These are phyloP conservation scores for Poicephalus meyeri DNA, from an alignment of 2,113 vertebrate genomes.

Conservation along the genomic window DNA sequence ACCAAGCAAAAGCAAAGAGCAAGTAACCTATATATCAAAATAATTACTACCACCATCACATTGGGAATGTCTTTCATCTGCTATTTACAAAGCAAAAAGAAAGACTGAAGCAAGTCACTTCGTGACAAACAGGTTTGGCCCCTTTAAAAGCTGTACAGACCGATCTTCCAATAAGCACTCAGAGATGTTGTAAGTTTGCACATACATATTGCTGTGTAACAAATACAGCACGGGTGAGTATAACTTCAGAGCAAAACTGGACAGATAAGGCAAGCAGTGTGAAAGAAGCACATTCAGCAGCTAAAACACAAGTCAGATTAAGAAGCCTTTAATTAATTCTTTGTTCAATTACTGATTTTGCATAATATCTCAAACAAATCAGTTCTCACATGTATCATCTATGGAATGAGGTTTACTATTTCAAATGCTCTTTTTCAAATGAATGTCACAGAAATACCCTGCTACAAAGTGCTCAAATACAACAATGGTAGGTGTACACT, in stretches of 20 bases:
- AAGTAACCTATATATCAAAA: not conserved
- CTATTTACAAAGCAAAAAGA: not conserved
- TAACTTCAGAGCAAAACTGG: not conserved
- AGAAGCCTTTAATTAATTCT: not conserved
- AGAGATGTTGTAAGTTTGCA: not conserved
- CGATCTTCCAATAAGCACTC: not conserved
- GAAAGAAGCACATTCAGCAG: not conserved
- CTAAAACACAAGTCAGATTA: not conserved
- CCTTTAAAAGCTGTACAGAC: not conserved
- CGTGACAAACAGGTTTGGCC: not conserved
- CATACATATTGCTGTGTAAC: not conserved
- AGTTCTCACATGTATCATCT: not conserved
- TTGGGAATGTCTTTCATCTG: not conserved
- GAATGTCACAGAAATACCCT: not conserved
- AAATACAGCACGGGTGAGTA: accelerated
- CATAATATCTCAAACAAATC: not conserved
- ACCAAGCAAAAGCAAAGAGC: not conserved
- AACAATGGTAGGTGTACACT: not conserved
- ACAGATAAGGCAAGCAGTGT: not conserved
- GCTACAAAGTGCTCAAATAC: not conserved
- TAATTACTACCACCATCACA: not conserved
- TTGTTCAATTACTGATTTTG: not conserved
- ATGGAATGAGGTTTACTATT: not conserved
- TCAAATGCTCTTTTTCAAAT: not conserved
- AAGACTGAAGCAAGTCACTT: not conserved